Base-by-base conservation (phyloP, 2,797 vertebrate genomes). In the Tachyglossus aculeatus region DNA sequence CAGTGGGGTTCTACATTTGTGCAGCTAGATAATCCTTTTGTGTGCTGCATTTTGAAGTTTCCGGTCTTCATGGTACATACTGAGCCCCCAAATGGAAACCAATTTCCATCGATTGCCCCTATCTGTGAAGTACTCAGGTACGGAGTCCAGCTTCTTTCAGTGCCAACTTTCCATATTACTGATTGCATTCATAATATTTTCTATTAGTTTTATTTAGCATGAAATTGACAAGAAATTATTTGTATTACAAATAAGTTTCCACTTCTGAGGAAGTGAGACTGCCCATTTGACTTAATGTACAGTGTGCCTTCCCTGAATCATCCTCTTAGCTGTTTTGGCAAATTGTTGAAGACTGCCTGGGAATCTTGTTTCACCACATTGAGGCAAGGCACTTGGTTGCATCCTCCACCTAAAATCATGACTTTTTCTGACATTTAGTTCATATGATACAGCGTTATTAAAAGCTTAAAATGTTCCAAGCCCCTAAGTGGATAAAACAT, bases 41-140 rank as follows among this genome's bases (percentile, higher is more conserved):
- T 21, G 39, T 50, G 12, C 4, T 57, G 47, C 24, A 19, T 67
- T 75, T 62, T 33, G 10, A 11, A 80, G 39, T 62, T 70, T 25
- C 55, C 63, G 51, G 14, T 25, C 41, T 69, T 52, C 5, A 44
- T 69, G 5, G 3, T 12, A 1, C 41, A 39, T 31, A 19, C 33
- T 41, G 62, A 44, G 39, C 12, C 7, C 3, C 7, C 25, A 13
- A 22, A 65, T 39, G 27, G 16, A 67, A 45, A 1, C 4, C 5
- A 14, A 16, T 6, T n/a, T 39, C 6, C 8, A 2, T 4, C 22
- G 3, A 32, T 55, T 65, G 47, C 19, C 41, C 24, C 9, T 9
- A 59, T 72, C 41, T 11, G 15, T 21, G 48, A 25, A 18, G n/a
- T 33, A 50, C 38, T 53, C 55, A 59, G 25, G 3, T 38, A 6